Percentiles rank a stretch among this genome's conserved stretches.
phyloP scores from a whole-genome alignment of 2,797 vertebrate species.

The Spheniscus humboldti region DNA sequence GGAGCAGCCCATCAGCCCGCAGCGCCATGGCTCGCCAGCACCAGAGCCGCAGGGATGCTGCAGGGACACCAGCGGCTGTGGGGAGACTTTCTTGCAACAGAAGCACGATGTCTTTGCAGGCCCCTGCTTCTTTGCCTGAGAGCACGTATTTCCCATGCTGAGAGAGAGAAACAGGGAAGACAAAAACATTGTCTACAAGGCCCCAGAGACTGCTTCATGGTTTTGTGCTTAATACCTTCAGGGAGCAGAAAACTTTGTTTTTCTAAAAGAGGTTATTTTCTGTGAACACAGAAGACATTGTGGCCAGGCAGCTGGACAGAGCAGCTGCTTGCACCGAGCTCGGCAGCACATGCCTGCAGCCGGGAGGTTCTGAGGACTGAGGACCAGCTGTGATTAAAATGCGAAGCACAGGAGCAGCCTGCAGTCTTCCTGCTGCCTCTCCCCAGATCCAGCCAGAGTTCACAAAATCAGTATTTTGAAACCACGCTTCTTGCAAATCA shows the following conservation, averaged over 20 bases:
- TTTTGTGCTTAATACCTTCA: not conserved
- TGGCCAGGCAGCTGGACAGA: not conserved
- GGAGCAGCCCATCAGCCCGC: not conserved
- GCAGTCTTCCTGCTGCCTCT: not conserved
- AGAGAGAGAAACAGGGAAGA: not conserved
- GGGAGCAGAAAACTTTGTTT: not conserved
- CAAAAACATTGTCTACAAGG: not conserved
- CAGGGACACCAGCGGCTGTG: not conserved
- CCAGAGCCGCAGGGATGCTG: not conserved
- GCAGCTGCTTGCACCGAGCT: not conserved
- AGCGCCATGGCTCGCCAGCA: not conserved
- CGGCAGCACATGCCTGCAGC: not conserved
- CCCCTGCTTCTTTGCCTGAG: not conserved
- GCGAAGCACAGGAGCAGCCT: not conserved
- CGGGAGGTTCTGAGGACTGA: fast-evolving
- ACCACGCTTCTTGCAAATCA: not conserved
- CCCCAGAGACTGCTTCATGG: not conserved
- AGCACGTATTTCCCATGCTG: fast-evolving
- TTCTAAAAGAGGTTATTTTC: too few relatives aligned
- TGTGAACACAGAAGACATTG: fast-evolving
- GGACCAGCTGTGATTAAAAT: fast-evolving
- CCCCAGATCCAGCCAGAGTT: fast-evolving
- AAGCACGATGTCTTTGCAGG: fast-evolving
- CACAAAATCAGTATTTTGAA: not conserved
- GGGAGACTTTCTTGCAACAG: not conserved